A percentile compares a stretch with the other conserved stretches of the same genome.
Evolutionary conservation across 2,113 vertebrate genomes (phyloP).

Genomic region (Diadophis punctatus): DNA sequence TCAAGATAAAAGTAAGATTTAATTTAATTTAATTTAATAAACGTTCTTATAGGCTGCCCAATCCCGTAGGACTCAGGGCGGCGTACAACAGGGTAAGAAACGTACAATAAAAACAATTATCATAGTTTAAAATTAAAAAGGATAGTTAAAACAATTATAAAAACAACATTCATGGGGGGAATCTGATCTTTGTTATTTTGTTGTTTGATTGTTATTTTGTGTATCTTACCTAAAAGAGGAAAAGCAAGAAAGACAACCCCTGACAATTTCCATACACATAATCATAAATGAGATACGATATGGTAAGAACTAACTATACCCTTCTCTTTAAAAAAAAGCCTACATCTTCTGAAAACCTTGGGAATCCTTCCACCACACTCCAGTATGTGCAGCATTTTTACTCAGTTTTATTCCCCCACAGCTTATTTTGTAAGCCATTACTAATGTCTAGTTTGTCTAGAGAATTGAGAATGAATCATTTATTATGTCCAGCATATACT

Average conservation of each 20-base stretch:
- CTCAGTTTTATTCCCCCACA: background rate
- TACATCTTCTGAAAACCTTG: background rate
- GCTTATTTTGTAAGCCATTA: background rate
- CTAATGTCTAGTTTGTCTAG: background rate
- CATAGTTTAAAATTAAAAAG: too few relatives aligned
- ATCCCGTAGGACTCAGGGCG: too few relatives aligned
- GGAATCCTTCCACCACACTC: background rate
- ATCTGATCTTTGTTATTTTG: too few relatives aligned
- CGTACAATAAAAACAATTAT: too few relatives aligned
- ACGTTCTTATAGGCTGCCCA: too few relatives aligned
- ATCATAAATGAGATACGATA: background rate
- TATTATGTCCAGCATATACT: background rate
- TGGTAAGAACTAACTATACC: background rate
- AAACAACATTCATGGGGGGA: too few relatives aligned
- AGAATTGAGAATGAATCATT: background rate
- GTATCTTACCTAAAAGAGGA: background rate
- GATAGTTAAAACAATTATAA: too few relatives aligned
- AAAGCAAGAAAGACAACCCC: background rate
- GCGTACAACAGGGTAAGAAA: too few relatives aligned
- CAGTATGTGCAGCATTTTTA: background rate
- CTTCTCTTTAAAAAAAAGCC: background rate
- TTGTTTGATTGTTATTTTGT: background rate
- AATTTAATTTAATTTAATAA: too few relatives aligned
- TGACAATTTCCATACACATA: background rate
- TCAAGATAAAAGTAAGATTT: background rate